Percentiles rank a stretch among this genome's conserved stretches.
phyloP scores from a whole-genome alignment of 2,888 invertebrate genomes.

The Andrena flavipes region DNA sequence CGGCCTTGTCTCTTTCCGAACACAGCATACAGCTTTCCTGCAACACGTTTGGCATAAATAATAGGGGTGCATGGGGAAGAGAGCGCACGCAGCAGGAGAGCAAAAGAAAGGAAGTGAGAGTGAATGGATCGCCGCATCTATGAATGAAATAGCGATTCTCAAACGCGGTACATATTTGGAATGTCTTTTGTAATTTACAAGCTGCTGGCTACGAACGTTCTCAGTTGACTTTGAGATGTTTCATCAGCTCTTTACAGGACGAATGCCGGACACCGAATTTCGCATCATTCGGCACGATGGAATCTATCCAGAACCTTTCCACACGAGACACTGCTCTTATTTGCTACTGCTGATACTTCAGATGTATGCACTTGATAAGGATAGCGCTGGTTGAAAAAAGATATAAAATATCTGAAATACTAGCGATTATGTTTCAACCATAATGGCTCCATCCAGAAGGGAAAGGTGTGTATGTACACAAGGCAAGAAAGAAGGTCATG shows the following conservation, averaged over 20 bases:
- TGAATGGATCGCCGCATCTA: constrained; percentile 81
- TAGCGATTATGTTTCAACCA: constrained; percentile 15
- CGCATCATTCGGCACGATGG: too few relatives aligned
- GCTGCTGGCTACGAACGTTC: neutral
- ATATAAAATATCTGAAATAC: too few relatives aligned
- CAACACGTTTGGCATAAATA: neutral
- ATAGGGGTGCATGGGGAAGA: constrained; percentile 23
- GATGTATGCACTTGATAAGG: too few relatives aligned
- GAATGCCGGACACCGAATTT: too few relatives aligned
- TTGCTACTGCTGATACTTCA: too few relatives aligned
- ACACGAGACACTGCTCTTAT: too few relatives aligned
- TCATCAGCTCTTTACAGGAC: too few relatives aligned
- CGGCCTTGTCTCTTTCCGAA: constrained; percentile 95
- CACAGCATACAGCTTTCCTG: constrained; percentile 95
- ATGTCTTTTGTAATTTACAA: neutral
- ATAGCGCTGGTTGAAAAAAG: too few relatives aligned
- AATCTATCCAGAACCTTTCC: too few relatives aligned
- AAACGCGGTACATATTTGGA: constrained; percentile 46
- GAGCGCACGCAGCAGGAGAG: constrained; percentile 35
- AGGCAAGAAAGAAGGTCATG: constrained; percentile 43
- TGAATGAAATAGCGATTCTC: constrained; percentile 83
- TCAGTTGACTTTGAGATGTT: neutral
- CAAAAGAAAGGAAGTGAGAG: constrained; percentile 58
- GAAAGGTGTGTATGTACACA: constrained; percentile 27
- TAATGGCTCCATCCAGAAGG: constrained; percentile 49